Evolutionary conservation across 1,140 invertebrate species (phyloP).

Genomic region (Phymorhynchus buccinoides): DNA sequence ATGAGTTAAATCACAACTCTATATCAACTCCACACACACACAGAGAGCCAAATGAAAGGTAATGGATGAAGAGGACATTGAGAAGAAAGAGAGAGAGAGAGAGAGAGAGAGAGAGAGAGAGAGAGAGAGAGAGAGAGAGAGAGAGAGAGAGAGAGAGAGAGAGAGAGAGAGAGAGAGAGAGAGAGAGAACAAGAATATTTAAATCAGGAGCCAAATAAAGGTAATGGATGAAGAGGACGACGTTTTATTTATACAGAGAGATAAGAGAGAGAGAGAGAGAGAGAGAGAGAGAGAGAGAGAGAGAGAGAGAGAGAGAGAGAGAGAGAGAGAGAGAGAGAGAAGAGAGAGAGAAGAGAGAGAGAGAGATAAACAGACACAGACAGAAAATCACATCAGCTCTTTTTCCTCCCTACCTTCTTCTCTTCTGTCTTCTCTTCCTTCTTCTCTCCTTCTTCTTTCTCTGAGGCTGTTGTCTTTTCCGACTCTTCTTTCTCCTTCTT

Average conservation of each 20-base stretch:
- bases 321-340: background rate
- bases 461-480: slow-evolving; percentile 65
- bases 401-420: slow-evolving; percentile 51
- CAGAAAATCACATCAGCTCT: background rate
- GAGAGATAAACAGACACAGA: background rate
- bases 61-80: no score
- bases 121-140: background rate
- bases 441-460: slow-evolving; percentile 44
- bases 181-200: background rate
- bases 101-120: no score
- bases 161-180: background rate
- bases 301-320: background rate
- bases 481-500: slow-evolving; percentile 55
- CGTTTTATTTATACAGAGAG: no score
- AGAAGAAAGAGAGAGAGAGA: no score
- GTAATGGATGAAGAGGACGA: no score
- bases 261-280: no score
- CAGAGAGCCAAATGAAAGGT: no score
- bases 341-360: background rate
- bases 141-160: background rate
- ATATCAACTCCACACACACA: no score
- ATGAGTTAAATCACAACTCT: no score
- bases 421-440: slow-evolving; percentile 70
- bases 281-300: no score
- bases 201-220: no score